Base-by-base conservation (phyloP, 2,113 vertebrate genomes). In the Tenrec ecaudatus region DNA sequence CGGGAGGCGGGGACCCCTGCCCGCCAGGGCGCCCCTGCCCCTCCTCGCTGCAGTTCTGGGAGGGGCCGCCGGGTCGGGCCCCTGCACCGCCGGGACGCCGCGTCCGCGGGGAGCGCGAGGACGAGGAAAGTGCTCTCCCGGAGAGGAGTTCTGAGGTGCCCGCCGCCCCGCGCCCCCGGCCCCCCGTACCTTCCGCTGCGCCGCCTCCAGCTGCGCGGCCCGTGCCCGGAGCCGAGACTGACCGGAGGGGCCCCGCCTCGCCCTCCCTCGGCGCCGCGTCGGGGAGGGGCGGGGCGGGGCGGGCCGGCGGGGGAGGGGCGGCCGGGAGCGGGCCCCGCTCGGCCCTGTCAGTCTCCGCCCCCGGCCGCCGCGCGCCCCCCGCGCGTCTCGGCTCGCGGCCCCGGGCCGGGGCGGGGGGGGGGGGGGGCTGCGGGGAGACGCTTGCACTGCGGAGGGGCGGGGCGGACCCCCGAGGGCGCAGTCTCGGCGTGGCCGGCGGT, bases 131-230 rank as follows among this genome's bases (percentile, higher is more conserved):
- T 60, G 68, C 86, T 12, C 73, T n/a, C 78, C 80, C 3, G 11
- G 43, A 36, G 40, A 2, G n/a, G 3, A 57, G 58, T 33, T 91
- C 79, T 77, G 19, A 40, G 86, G 84, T 47, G 22, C 92, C 83
- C 33, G 60, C 90, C 43, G 43, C 36, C 85, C 90, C 79, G 53
- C 0, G 47, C 38, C 86, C 64, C 77, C 0, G 8, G 5, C 62
- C 89, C 94, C 8, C 0, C 4, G 84, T 96, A 97, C 96, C 94
- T 96, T 91, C 80, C 25, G 69, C 87, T 94, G 78, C 75, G 80
- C 87, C 40, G 75, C 94, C 94, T 89, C 66, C 82, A 92, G 96
- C 94, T 94, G 94, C 90, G 92, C 85, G 62, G 95, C 95, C 88
- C 27, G 81, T 36, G 95, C 82, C 19, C 7, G 81, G 92, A 94